These are phyloP conservation scores for Sylvia atricapilla DNA, from an alignment of 2,113 vertebrate genomes.

Conservation along the genomic window DNA sequence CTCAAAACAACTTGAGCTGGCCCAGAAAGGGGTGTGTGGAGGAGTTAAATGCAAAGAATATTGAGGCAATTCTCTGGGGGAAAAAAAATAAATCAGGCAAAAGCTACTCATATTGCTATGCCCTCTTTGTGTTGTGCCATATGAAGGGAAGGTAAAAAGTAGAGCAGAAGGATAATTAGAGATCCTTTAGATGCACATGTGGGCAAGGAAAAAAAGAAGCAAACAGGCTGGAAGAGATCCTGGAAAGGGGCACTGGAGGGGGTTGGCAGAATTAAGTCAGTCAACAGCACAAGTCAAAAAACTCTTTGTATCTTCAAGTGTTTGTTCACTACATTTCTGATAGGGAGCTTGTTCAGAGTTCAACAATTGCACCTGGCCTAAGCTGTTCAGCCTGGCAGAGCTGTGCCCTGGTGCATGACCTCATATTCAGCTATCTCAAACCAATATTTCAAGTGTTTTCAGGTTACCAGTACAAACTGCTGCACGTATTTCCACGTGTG, in stretches of 20 bases:
- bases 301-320: background rate
- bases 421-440: background rate
- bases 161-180: background rate
- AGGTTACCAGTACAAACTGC: background rate
- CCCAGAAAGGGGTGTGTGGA: background rate
- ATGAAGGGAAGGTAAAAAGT: background rate
- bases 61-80: background rate
- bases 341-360: background rate
- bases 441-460: background rate
- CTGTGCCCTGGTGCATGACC: background rate
- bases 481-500: accelerated
- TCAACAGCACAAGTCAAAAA: background rate
- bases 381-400: background rate
- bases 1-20: background rate
- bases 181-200: background rate
- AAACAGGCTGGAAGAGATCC: background rate
- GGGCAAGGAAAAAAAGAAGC: background rate
- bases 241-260: background rate
- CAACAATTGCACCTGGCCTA: background rate
- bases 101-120: accelerated
- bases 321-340: background rate
- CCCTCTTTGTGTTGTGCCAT: background rate
- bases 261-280: background rate
- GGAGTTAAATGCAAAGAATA: background rate
- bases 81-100: background rate